A percentile compares a stretch with the other conserved stretches of the same genome.
Evolutionary conservation across 2,113 vertebrate species (phyloP).

Genomic region (Tragelaphus imberbis): DNA sequence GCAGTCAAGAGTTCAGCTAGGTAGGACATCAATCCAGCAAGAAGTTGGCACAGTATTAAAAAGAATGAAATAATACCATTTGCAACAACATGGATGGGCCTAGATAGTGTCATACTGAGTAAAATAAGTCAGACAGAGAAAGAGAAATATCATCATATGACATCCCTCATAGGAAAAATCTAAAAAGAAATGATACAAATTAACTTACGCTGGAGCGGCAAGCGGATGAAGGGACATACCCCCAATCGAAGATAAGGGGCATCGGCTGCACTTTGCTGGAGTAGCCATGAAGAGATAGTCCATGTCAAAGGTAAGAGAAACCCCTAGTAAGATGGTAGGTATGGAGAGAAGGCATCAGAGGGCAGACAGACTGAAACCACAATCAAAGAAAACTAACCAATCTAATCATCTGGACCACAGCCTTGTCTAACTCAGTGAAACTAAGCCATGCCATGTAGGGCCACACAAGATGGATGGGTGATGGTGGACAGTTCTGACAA

Average conservation of each 20-base stretch:
- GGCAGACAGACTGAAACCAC: neutral
- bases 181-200: neutral
- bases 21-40: neutral
- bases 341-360: neutral
- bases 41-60: neutral
- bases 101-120: neutral
- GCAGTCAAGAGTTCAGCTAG: neutral
- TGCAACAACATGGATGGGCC: neutral
- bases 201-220: fast-evolving
- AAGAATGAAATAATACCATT: neutral
- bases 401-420: neutral
- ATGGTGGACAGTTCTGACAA: neutral
- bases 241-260: neutral
- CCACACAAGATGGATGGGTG: neutral
- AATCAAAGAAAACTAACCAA: neutral
- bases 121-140: neutral
- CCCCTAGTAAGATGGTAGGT: neutral
- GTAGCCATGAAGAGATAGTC: neutral
- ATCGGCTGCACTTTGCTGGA: neutral
- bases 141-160: neutral
- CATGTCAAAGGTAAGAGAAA: neutral
- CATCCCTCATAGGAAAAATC: neutral
- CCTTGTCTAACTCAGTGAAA: neutral
- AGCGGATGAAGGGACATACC: fast-evolving
- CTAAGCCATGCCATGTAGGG: neutral